Percentiles rank a stretch among this genome's conserved stretches.
Evolutionary conservation across 2,888 invertebrate genomes (phyloP).

Genomic region (Drosophila robusta): DNA sequence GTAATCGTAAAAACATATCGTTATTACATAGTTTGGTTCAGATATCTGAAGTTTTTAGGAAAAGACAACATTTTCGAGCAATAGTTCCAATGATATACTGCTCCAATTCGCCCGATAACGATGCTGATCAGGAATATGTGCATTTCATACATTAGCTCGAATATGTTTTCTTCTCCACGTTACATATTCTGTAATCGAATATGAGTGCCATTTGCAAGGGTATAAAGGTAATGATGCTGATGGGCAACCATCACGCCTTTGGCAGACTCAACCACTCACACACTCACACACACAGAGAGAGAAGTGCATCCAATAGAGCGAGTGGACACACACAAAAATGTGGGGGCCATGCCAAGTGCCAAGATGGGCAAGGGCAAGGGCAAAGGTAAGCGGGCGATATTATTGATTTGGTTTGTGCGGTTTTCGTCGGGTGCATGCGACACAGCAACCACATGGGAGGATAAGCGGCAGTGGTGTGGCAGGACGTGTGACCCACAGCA

Average conservation of each 20-base stretch:
- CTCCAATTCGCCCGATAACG: too few species aligned
- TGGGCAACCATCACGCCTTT: constrained; percentile 17
- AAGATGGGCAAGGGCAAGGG: constrained; percentile 52
- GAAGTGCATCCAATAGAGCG: constrained; percentile 49
- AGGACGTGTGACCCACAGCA: constrained; percentile 36
- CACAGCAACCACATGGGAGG: too few species aligned
- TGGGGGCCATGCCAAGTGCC: constrained; percentile 49
- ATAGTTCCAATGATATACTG: too few species aligned
- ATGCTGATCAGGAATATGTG: too few species aligned
- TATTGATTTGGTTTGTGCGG: constrained; percentile 64
- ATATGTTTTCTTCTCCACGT: background rate
- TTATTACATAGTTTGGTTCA: too few species aligned
- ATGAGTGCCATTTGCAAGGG: background rate
- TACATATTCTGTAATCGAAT: background rate
- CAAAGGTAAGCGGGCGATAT: constrained; percentile 22
- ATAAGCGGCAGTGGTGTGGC: background rate
- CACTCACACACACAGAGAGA: background rate
- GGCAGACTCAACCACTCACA: constrained; percentile 4
- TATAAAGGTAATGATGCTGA: constrained; percentile 27
- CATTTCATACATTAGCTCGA: too few species aligned
- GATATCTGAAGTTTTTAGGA: too few species aligned
- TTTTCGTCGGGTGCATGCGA: constrained; percentile 34
- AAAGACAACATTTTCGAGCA: too few species aligned
- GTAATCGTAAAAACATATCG: too few species aligned
- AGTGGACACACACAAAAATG: constrained; percentile 22